phyloP scores from a whole-genome alignment of 2,113 vertebrate genomes.

The Apodemus speciosus region DNA sequence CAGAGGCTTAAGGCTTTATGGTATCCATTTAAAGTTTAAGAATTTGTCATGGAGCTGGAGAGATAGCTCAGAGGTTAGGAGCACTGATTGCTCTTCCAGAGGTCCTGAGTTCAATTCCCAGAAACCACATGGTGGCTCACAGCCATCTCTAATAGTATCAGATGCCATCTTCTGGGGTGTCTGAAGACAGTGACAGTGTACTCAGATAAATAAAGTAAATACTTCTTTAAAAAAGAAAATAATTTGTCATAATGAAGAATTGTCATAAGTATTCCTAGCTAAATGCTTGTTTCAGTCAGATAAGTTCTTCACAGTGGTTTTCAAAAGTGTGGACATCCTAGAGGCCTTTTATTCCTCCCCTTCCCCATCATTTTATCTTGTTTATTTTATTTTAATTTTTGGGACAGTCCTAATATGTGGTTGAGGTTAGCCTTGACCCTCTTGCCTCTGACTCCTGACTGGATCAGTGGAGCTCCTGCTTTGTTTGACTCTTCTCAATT shows the following conservation, averaged over 20 bases:
- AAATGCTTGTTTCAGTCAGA: conserved; percentile 26
- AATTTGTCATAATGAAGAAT: neutral
- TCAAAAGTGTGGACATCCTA: neutral
- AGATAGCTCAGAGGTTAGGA: too few relatives aligned
- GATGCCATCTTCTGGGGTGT: too few relatives aligned
- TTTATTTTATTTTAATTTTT: neutral
- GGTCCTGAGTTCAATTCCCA: too few relatives aligned
- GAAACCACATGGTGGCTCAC: too few relatives aligned
- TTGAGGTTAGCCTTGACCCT: neutral
- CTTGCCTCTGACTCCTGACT: neutral
- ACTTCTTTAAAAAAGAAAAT: too few relatives aligned
- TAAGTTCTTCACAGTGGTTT: neutral
- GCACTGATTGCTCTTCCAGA: too few relatives aligned
- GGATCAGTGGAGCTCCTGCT: neutral
- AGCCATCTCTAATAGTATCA: too few relatives aligned
- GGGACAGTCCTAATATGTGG: neutral
- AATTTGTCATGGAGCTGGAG: neutral
- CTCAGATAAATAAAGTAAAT: too few relatives aligned
- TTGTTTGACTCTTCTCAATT: too few relatives aligned
- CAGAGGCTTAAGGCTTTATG: neutral
- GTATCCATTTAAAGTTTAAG: neutral
- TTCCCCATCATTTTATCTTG: neutral
- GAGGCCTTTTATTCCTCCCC: neutral
- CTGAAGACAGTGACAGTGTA: too few relatives aligned
- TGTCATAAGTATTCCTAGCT: neutral